phyloP scores from a whole-genome alignment of 2,888 invertebrate genomes.

The Eupsilia transversa region DNA sequence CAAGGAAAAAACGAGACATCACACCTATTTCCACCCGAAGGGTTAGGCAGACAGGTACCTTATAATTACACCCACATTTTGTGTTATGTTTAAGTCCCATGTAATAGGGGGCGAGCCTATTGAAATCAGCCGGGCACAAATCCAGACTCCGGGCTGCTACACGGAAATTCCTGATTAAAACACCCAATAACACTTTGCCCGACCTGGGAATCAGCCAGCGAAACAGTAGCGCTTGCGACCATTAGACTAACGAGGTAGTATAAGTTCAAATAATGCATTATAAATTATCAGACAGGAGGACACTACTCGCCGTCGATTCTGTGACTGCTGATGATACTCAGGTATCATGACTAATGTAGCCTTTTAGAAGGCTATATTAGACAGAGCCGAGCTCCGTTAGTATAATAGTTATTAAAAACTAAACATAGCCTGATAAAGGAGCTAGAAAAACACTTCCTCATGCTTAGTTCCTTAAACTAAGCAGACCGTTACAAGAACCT shows the following conservation, averaged over 20 bases:
- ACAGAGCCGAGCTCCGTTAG: neutral
- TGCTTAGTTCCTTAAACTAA: slow-evolving; percentile 18
- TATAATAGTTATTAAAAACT: neutral
- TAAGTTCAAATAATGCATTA: neutral
- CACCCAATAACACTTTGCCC: neutral
- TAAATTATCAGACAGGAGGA: neutral
- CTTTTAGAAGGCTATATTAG: neutral
- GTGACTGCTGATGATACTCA: no score
- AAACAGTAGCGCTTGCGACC: neutral
- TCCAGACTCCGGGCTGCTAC: neutral
- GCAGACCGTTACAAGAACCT: slow-evolving; percentile 30
- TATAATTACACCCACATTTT: neutral
- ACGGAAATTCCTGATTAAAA: neutral
- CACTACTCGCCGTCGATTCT: neutral
- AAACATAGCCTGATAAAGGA: neutral
- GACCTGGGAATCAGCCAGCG: neutral
- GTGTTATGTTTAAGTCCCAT: neutral
- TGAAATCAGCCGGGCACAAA: neutral
- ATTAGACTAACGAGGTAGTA: neutral
- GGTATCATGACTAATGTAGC: neutral
- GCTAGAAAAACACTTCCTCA: slow-evolving; percentile 7
- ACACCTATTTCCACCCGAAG: no score
- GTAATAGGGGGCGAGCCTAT: neutral
- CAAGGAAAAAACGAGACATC: no score
- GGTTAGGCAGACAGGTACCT: no score